A percentile compares a stretch with the other conserved stretches of the same genome.
Conservation (phyloP, 2,888 invertebrate genomes). For the Scelioninae gen. 1 region DNA sequence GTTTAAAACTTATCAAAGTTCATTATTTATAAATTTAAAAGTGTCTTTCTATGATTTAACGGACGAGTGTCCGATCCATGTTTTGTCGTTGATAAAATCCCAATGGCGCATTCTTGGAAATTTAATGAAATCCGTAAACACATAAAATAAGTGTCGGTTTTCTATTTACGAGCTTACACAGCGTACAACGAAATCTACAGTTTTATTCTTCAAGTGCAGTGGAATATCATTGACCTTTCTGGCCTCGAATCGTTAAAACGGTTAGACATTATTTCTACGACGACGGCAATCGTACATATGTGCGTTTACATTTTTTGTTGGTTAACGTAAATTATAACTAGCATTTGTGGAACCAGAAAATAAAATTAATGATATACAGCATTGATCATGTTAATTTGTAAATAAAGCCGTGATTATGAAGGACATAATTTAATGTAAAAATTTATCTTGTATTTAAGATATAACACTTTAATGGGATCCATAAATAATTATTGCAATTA, state of each 20-base stretch:
- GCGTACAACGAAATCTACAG: conserved; percentile 35
- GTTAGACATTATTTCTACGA: conserved; percentile 32
- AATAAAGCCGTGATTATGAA: conserved; percentile 17
- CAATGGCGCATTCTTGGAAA: conserved; percentile 43
- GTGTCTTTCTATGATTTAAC: conserved; percentile 33
- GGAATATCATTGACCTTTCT: conserved; percentile 58
- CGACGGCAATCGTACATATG: background rate
- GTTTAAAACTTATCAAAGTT: conserved; percentile 24
- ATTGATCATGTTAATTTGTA: conserved; percentile 4
- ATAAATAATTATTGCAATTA: conserved; percentile 15
- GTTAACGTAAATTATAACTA: conserved; percentile 36
- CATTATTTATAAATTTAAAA: conserved; percentile 32
- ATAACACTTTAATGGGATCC: conserved; percentile 9
- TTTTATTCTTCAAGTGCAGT: conserved; percentile 45
- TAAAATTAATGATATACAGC: conserved; percentile 31
- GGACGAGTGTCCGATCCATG: conserved; percentile 7
- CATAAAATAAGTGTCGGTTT: conserved; percentile 57
- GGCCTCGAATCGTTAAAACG: conserved; percentile 54
- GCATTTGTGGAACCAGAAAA: conserved; percentile 13
- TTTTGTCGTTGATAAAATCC: conserved; percentile 46
- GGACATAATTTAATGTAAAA: conserved; percentile 1
- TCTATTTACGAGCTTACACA: conserved; percentile 62
- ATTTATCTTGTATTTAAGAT: conserved; percentile 21
- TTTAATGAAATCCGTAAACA: conserved; percentile 51
- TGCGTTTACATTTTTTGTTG: conserved; percentile 12